Evolutionary conservation across 2,888 invertebrate genomes (phyloP), one percentile per base, ranked within the genome.

Genomic region (Lasioglossum marginatum): DNA sequence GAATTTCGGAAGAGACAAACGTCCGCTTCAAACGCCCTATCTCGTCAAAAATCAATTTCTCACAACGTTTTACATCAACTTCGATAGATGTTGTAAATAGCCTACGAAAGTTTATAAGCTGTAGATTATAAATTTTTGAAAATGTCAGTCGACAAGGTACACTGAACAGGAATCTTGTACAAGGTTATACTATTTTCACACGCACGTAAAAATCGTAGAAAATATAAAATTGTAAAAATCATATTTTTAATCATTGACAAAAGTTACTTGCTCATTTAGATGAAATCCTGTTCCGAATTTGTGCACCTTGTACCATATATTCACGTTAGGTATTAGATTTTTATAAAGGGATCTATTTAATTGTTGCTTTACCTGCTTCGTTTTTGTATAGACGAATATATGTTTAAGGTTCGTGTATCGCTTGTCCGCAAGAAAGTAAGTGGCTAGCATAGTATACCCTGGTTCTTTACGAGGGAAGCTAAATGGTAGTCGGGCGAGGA

Each of bases 401-500:
- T 16, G 27, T 63, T 63, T 16, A 63, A 60, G 31, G 60, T 16
- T 6, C 16, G 14, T 16, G 60, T 16, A 27, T 16, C 60, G 31
- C 16, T 63, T 31, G 60, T 63, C 60, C 27, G 60, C 60, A 52
- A 52, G 52, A 52, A 63, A 63, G 60, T 63, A 63, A 63, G 27
- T 63, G 60, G 27, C 16, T 16, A 4, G 60, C 27, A 31, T 16
- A 2, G 88, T 92, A 92, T 85, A 85, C 90, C 90, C 83, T 76
- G 40, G 81, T 90, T 91, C 86, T 92, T 92, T 93, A 91, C 88
- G 93, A 90, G 91, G 86, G 88, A 87, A 90, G 88, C 89, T 92
- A 92, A 91, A 91, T 88, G 88, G 91, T 88, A 88, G 88, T 88
- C 77, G 83, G 87, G 84, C 87, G 88, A 87, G 83, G 82, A 87